Evolutionary conservation across 2,113 vertebrate genomes (phyloP), one percentile per base, ranked within the genome.

Genomic region (Pteronura brasiliensis): DNA sequence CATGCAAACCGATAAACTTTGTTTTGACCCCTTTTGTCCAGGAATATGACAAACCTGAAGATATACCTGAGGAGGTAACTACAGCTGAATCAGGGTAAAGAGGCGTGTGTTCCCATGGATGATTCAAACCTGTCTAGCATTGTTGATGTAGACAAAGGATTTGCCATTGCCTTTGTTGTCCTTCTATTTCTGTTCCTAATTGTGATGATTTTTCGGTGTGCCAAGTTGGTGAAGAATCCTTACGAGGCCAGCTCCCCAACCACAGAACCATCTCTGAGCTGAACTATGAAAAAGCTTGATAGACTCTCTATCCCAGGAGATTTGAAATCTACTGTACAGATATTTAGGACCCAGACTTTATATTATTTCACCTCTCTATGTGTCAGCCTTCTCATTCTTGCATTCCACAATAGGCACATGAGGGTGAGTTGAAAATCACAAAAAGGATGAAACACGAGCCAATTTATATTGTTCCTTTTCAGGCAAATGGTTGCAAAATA

Each of bases 151-250:
- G 99, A 99, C 98, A 99, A 99, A 98, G 99, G 99, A 52, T 98
- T 99, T 88, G 99, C 99, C 83, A 97, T 99, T n/a, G 98, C 98
- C 93, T 99, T 99, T 71, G 98, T 99, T 47, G 98, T 99, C 80
- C 98, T 99, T 83, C 98, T 99, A 95, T 98, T 99, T 95, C 90
- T 99, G 39, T 99, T 99, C 97, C 98, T 99, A 57, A 98, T 99
- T 3, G 99, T 99, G 98, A 99, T 99, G 99, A 98, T 99, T 95
- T 98, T 99, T 97, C 99, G 99, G n/a, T 99, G 99, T 8, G 99
- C 99, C 84, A 99, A 98, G 59, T 98, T 99, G 88, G 98, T 99
- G 87, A 98, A 99, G 98, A 99, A 99, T 88, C 99, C 99, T 3
- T 99, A 99, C 95, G 98, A 99, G 23, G 99, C 99, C 82, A 99